Conservation (phyloP, 1,140 invertebrate species). For the Caenorhabditis tropicalis region DNA sequence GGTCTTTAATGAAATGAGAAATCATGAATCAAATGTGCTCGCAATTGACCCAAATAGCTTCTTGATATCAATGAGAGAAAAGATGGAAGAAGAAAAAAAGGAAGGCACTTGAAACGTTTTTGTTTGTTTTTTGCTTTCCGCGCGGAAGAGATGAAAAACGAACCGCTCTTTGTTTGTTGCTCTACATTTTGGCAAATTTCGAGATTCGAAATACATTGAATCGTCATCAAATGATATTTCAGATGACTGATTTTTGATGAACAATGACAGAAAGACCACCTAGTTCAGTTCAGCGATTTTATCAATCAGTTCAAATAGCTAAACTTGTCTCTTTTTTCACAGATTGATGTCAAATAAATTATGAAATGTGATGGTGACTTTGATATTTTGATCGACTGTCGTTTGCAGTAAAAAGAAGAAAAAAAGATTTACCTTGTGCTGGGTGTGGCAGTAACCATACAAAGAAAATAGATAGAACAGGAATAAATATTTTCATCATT, state of each 20-base stretch:
- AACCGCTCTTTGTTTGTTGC: constrained; percentile 2
- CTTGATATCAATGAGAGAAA: neutral
- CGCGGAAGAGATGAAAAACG: neutral
- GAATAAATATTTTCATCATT: neutral
- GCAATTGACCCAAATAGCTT: constrained; percentile 28
- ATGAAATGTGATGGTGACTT: neutral
- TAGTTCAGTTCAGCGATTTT: neutral
- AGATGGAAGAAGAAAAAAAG: neutral
- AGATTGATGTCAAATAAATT: neutral
- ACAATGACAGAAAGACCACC: neutral
- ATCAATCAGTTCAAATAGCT: neutral
- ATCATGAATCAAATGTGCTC: constrained; percentile 12
- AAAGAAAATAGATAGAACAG: neutral
- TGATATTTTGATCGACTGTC: neutral
- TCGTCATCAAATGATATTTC: neutral
- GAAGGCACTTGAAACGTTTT: constrained; percentile 37
- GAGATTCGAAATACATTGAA: neutral
- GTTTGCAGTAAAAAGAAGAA: neutral
- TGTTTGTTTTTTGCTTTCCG: constrained; percentile 32
- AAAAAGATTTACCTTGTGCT: neutral
- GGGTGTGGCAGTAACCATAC: constrained; percentile 10
- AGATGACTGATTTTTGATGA: constrained; percentile 5
- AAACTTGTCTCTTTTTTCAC: neutral
- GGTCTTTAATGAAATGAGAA: neutral
- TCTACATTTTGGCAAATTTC: neutral